phyloP scores from a whole-genome alignment of 1,140 invertebrate genomes.

The Acromyrmex charruanus region DNA sequence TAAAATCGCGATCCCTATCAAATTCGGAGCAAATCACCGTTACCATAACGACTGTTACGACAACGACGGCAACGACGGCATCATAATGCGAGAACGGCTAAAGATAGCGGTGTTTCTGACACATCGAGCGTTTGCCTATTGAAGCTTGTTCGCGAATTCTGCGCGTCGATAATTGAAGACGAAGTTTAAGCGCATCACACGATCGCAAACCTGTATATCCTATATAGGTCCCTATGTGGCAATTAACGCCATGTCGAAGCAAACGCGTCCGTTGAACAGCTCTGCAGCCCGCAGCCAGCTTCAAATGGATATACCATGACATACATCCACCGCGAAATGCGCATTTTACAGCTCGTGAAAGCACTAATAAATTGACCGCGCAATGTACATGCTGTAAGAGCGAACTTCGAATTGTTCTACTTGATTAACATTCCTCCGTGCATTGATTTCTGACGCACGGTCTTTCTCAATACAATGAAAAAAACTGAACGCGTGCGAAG shows the following conservation, averaged over 20 bases:
- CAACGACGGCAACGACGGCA: neutral
- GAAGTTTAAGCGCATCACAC: conserved; percentile 5
- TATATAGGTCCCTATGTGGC: neutral
- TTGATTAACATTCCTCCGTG: conserved; percentile 9
- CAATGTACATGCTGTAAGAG: neutral
- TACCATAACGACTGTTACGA: conserved; percentile 16
- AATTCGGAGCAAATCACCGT: conserved; percentile 32
- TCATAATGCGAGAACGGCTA: conserved; percentile 7
- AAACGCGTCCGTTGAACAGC: conserved; percentile 25
- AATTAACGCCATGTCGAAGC: conserved; percentile 31
- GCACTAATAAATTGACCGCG: conserved; percentile 46
- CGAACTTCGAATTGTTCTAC: conserved; percentile 10
- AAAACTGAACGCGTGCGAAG: neutral
- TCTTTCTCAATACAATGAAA: neutral
- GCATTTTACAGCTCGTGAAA: conserved; percentile 44
- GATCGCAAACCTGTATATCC: neutral
- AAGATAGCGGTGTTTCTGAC: conserved; percentile 25
- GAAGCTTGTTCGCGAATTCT: conserved; percentile 30
- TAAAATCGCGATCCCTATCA: conserved; percentile 25
- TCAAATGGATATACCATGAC: neutral
- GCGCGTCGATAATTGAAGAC: conserved; percentile 32
- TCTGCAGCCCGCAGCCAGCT: neutral
- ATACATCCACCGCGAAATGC: neutral
- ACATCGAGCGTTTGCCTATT: neutral
- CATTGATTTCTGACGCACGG: neutral